Conservation (phyloP, 2,888 invertebrate genomes). For the Erebia ligea region DNA sequence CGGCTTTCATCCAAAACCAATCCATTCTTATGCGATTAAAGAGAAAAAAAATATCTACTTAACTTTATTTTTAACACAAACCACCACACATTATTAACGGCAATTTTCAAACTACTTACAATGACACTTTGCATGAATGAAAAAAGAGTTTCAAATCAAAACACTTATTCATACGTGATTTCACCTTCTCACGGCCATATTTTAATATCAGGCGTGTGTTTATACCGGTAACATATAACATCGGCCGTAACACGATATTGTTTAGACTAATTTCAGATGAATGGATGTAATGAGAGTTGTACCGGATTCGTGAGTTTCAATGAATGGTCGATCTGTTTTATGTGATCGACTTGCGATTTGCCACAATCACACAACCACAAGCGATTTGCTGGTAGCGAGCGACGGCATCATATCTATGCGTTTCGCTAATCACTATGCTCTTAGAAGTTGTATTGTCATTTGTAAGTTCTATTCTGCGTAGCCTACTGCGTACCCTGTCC, state of each 20-base stretch:
- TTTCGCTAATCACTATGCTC: no score
- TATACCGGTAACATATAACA: slow-evolving; percentile 67
- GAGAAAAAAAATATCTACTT: no score
- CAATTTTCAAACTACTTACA: background rate
- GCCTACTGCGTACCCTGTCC: no score
- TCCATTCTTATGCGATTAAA: no score
- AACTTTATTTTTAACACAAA: no score
- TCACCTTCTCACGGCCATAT: slow-evolving; percentile 66
- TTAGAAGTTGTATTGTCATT: no score
- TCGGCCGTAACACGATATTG: slow-evolving; percentile 61
- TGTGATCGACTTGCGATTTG: background rate
- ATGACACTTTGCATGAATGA: slow-evolving; percentile 17
- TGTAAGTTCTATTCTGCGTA: no score
- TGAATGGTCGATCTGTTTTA: slow-evolving; percentile 21
- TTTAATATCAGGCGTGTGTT: slow-evolving; percentile 72
- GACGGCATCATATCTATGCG: no score
- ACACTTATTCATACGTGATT: slow-evolving; percentile 40
- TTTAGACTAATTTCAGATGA: slow-evolving; percentile 78
- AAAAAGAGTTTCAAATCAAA: slow-evolving; percentile 23
- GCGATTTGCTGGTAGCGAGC: background rate
- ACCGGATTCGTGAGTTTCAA: slow-evolving; percentile 30
- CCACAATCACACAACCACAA: background rate
- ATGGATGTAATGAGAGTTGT: slow-evolving; percentile 63
- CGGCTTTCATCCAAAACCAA: no score
- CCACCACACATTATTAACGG: background rate